Percentiles rank a stretch among this genome's conserved stretches.
Conservation (phyloP, 2,797 vertebrate species). For the Tadarida brasiliensis region DNA sequence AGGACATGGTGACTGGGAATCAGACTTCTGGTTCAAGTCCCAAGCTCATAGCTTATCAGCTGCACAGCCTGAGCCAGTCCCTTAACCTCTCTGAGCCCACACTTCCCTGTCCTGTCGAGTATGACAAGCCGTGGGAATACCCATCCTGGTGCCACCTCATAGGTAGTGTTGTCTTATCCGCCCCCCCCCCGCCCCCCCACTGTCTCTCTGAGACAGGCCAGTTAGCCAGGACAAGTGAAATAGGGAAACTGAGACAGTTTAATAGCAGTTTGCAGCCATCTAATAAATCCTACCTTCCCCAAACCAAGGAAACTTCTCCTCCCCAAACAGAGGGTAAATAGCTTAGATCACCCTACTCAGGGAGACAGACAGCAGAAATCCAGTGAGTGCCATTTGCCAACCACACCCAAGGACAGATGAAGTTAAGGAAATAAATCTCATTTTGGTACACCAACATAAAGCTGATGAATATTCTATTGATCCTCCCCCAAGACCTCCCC, state of each 20-base stretch:
- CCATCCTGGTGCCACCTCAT: fast-evolving
- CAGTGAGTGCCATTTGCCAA: too few species aligned
- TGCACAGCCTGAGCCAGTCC: not conserved
- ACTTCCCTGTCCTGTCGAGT: not conserved
- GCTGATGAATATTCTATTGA: too few species aligned
- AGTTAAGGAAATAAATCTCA: too few species aligned
- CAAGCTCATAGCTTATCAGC: not conserved
- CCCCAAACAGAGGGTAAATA: too few species aligned
- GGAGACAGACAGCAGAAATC: too few species aligned
- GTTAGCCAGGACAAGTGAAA: not conserved
- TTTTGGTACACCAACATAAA: too few species aligned
- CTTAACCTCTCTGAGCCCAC: not conserved
- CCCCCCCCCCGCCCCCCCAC: not conserved
- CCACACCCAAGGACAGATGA: too few species aligned
- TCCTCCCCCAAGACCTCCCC: too few species aligned
- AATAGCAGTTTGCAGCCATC: not conserved
- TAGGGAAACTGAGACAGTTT: not conserved
- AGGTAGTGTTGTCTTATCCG: not conserved
- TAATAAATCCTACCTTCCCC: not conserved
- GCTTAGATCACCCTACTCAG: too few species aligned
- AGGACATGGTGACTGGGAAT: not conserved
- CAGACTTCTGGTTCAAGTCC: not conserved
- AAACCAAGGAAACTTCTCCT: not conserved
- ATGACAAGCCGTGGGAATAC: too few species aligned
- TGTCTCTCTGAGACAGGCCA: not conserved